Percentiles rank a stretch among this genome's conserved stretches.
Conservation (phyloP, 2,797 vertebrate species). For the Tokudaia muenninki region DNA sequence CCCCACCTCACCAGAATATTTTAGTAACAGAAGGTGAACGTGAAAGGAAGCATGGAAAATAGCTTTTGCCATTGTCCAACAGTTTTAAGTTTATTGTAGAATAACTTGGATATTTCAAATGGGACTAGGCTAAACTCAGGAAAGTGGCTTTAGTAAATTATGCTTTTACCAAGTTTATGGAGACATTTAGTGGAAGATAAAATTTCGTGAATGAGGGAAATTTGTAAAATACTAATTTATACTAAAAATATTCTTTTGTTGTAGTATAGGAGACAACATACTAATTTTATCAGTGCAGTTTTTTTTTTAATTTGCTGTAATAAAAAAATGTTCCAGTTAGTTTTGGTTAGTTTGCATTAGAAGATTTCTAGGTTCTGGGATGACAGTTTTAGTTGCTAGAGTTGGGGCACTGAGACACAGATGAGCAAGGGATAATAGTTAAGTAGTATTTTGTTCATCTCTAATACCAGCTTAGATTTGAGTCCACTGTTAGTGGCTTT, state of each 20-base stretch:
- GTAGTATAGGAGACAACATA: constrained; percentile 1
- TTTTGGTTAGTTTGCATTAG: constrained; percentile 42
- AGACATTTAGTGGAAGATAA: background rate
- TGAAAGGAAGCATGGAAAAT: constrained; percentile 52
- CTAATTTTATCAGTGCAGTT: background rate
- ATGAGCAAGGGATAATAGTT: background rate
- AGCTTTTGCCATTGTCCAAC: constrained; percentile 51
- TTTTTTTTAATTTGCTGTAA: background rate
- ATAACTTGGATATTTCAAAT: constrained; percentile 42
- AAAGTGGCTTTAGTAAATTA: background rate
- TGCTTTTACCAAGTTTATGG: constrained; percentile 39
- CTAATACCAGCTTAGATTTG: background rate
- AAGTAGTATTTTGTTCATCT: constrained; percentile 5
- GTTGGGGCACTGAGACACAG: background rate
- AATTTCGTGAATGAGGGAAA: constrained; percentile 36
- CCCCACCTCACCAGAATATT: constrained; percentile 46
- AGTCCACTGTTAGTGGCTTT: constrained; percentile 40
- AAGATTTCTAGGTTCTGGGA: background rate
- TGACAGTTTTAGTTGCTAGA: background rate
- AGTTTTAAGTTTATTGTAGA: constrained; percentile 22
- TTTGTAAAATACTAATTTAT: constrained; percentile 5
- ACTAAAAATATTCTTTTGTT: constrained; percentile 21
- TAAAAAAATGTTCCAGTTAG: background rate
- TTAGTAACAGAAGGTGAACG: constrained; percentile 46
- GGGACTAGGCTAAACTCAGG: background rate